Conservation (phyloP, 2,113 vertebrate species). For the Phaethon lepturus region DNA sequence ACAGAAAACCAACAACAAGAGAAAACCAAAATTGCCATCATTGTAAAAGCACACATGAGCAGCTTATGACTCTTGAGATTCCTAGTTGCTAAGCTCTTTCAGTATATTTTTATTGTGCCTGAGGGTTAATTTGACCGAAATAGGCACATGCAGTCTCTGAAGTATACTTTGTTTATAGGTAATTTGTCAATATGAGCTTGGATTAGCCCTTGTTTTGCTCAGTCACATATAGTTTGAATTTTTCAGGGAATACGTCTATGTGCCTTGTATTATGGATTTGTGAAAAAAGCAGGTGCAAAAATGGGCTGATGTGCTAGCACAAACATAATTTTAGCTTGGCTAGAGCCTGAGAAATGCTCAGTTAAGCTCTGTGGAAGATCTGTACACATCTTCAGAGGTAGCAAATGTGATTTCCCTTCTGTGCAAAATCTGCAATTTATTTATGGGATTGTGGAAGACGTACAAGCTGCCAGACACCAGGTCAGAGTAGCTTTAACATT, state of each 20-base stretch:
- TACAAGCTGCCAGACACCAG: neutral
- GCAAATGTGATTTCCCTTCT: neutral
- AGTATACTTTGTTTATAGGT: slow-evolving; percentile 21
- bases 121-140: slow-evolving; percentile 46
- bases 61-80: neutral
- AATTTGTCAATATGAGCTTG: neutral
- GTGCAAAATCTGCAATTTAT: neutral
- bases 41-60: neutral
- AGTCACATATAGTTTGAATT: neutral
- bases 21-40: neutral
- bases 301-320: neutral
- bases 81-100: neutral
- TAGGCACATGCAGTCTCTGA: neutral
- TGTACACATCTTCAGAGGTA: neutral
- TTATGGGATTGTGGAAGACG: neutral
- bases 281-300: neutral
- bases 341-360: neutral
- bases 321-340: neutral
- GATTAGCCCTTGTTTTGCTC: neutral
- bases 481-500: neutral
- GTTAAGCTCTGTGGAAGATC: neutral
- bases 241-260: neutral
- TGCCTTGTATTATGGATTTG: neutral
- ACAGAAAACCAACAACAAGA: neutral
- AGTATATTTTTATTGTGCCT: slow-evolving; percentile 28